phyloP scores from a whole-genome alignment of 1,140 invertebrate species.

The Pectinophora gossypiella region DNA sequence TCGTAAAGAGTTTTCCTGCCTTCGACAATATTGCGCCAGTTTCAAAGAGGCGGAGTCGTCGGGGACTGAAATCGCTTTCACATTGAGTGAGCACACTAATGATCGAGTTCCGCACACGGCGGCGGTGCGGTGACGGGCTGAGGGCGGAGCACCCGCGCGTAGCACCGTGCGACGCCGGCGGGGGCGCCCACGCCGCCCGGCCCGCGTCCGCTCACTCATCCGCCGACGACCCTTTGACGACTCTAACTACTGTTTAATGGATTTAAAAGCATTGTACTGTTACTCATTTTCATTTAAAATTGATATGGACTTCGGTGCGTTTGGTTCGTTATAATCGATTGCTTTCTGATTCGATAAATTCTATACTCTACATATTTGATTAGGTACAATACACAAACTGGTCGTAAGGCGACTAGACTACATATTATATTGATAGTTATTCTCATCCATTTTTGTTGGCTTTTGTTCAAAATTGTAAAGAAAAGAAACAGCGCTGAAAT shows the following conservation, averaged over 20 bases:
- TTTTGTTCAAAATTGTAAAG: neutral
- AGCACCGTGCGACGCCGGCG: neutral
- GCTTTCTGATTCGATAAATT: too few species aligned
- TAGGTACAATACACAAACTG: too few species aligned
- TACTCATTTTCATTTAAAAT: too few species aligned
- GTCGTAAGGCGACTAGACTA: too few species aligned
- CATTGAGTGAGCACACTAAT: conserved; percentile 72
- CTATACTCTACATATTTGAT: too few species aligned
- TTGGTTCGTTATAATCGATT: too few species aligned
- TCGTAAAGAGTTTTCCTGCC: conserved; percentile 65
- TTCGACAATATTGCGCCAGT: conserved; percentile 70
- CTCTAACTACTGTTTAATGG: conserved; percentile 54
- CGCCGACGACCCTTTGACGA: conserved; percentile 50
- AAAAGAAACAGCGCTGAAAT: too few species aligned
- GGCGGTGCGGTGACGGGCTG: conserved; percentile 11
- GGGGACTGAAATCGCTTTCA: conserved; percentile 68
- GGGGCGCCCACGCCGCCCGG: conserved; percentile 10
- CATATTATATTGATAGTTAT: neutral
- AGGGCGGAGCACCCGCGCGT: conserved; percentile 27
- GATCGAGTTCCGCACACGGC: conserved; percentile 63
- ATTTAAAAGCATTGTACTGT: conserved; percentile 68
- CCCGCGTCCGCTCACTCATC: conserved; percentile 16
- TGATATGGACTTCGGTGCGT: too few species aligned
- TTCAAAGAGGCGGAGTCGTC: conserved; percentile 59
- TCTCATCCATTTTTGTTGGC: neutral